These are phyloP conservation scores for Meandrina meandrites DNA, from an alignment of 92 coral and sea anemone genomes.

Conservation along the genomic window DNA sequence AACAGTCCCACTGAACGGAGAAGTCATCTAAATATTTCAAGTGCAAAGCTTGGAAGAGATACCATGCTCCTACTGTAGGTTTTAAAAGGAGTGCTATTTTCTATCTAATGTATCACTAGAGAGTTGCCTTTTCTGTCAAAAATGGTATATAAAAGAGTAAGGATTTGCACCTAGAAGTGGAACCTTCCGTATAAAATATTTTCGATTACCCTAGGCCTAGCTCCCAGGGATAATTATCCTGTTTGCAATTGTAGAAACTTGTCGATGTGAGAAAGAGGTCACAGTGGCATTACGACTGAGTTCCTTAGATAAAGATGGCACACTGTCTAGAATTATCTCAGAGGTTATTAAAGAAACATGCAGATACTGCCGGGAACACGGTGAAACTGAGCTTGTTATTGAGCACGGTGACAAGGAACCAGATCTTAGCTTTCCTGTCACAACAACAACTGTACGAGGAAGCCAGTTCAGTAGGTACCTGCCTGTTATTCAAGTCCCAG, in stretches of 20 bases:
- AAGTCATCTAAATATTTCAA: no score
- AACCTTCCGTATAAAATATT: no score
- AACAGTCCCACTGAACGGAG: no score
- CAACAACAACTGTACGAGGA: not conserved
- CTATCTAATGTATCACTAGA: no score
- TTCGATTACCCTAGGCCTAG: no score
- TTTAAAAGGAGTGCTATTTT: no score
- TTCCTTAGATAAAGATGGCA: slow-evolving; percentile 9
- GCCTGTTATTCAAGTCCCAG: slow-evolving; percentile 17
- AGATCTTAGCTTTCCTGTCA: slow-evolving; percentile 11
- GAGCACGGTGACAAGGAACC: not conserved
- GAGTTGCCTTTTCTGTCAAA: no score
- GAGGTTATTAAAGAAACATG: not conserved
- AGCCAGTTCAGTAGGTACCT: slow-evolving; percentile 17
- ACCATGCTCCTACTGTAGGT: no score
- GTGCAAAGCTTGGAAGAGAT: no score
- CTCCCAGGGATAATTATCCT: not conserved
- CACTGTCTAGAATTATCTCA: not conserved
- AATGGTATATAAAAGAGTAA: no score
- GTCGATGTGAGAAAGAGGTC: slow-evolving; percentile 4
- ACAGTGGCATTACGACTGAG: not conserved
- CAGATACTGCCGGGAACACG: not conserved
- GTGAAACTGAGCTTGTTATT: not conserved
- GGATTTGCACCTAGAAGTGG: no score
- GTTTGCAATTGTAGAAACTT: not conserved